Evolutionary conservation across 1,140 invertebrate species (phyloP).

Genomic region (Homalodisca vitripennis): DNA sequence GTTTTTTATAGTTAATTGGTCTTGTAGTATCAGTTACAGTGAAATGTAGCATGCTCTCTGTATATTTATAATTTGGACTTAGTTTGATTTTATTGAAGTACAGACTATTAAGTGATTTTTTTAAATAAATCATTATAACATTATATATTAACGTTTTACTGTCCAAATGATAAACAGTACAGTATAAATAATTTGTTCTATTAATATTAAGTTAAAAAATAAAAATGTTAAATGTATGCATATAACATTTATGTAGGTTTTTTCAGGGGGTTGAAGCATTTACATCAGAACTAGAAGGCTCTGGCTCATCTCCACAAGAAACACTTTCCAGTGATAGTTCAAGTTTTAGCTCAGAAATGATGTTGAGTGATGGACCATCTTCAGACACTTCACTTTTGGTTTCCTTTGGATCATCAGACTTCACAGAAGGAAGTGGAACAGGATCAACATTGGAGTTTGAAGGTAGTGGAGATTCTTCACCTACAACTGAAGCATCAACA

Average conservation of each 20-base stretch:
- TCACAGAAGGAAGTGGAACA: neutral
- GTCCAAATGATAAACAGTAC: too few relatives aligned
- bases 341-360: conserved; percentile 8
- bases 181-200: too few relatives aligned
- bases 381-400: conserved; percentile 22
- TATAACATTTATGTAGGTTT: neutral
- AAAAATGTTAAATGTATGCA: too few relatives aligned
- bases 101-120: too few relatives aligned
- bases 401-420: conserved; percentile 13
- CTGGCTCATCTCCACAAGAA: conserved; percentile 23
- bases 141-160: too few relatives aligned
- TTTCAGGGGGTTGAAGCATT: conserved; percentile 30
- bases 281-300: conserved; percentile 37
- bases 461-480: neutral
- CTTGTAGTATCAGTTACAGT: too few relatives aligned
- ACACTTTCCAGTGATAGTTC: neutral
- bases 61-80: too few relatives aligned
- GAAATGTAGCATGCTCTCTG: too few relatives aligned
- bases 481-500: neutral
- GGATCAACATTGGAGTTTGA: neutral
- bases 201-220: too few relatives aligned
- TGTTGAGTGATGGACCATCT: conserved; percentile 23
- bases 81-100: too few relatives aligned
- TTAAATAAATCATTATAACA: too few relatives aligned
- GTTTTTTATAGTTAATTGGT: too few relatives aligned